Conservation (phyloP, 2,113 vertebrate genomes). For the Mirza zaza region DNA sequence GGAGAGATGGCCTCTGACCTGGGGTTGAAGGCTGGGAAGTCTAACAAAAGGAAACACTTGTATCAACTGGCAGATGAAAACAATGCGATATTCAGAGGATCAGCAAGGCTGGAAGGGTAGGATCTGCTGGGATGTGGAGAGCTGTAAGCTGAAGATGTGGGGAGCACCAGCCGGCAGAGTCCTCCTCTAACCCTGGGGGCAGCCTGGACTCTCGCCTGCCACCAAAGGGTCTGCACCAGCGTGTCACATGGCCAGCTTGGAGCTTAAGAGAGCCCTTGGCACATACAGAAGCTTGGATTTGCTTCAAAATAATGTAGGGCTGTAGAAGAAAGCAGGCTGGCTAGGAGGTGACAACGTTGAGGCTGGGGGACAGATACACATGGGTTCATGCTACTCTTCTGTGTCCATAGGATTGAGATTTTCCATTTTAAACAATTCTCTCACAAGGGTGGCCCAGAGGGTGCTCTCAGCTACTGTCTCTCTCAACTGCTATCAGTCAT, state of each 20-base stretch:
- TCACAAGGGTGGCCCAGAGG: background rate
- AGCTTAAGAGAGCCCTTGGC: background rate
- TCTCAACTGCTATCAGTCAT: background rate
- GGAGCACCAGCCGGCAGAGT: rapidly evolving
- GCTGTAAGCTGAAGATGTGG: too few relatives aligned
- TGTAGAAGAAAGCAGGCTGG: background rate
- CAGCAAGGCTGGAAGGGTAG: background rate
- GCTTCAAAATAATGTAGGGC: background rate
- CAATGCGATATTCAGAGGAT: background rate
- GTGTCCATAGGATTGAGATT: background rate
- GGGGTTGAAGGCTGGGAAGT: background rate
- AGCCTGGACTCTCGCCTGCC: background rate
- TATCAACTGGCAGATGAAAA: background rate
- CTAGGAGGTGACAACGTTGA: background rate
- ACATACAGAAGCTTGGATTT: background rate
- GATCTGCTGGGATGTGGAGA: background rate
- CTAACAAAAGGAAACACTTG: background rate
- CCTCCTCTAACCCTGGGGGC: background rate
- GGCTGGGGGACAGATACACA: background rate
- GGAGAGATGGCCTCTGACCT: background rate
- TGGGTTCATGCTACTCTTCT: background rate
- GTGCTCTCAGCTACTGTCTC: background rate
- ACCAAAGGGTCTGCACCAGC: background rate
- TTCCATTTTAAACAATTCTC: background rate
- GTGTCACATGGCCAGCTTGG: background rate